Evolutionary conservation across 2,888 invertebrate species (phyloP).

Genomic region (Dicycla oo): DNA sequence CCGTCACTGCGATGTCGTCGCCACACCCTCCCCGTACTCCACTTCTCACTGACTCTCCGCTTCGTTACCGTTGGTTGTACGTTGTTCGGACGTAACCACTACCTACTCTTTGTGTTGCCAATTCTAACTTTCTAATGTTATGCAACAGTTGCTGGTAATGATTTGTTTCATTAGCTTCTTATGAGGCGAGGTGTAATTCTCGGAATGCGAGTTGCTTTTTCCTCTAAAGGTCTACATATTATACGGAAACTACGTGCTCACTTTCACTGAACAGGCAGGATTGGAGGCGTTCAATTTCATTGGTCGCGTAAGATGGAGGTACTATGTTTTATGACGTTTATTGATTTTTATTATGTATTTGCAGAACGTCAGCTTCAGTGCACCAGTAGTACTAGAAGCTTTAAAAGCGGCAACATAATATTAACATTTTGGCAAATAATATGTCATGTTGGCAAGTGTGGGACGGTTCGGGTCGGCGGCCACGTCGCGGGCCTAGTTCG

Average conservation of each 20-base stretch:
- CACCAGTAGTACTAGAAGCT: conserved; percentile 81
- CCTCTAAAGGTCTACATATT: conserved; percentile 61
- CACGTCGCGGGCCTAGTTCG: conserved; percentile 73
- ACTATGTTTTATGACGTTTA: conserved; percentile 56
- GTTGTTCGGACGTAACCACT: conserved; percentile 64
- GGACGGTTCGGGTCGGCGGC: conserved; percentile 77
- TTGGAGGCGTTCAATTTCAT: conserved; percentile 52
- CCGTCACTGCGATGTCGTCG: conserved; percentile 86
- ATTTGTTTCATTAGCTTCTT: conserved; percentile 52
- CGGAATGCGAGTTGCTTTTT: conserved; percentile 51
- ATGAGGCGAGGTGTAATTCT: conserved; percentile 50
- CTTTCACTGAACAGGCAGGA: conserved; percentile 63
- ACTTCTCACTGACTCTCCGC: conserved; percentile 90
- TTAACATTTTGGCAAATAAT: conserved; percentile 84
- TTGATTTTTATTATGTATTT: conserved; percentile 48
- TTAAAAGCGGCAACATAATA: conserved; percentile 87
- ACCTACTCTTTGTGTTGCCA: conserved; percentile 64
- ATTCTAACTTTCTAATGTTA: conserved; percentile 68
- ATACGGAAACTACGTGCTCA: conserved; percentile 66
- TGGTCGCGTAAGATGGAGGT: conserved; percentile 54
- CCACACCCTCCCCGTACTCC: conserved; percentile 86
- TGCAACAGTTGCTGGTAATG: conserved; percentile 54
- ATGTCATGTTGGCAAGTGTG: conserved; percentile 76
- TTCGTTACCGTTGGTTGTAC: conserved; percentile 70
- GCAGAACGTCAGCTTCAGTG: conserved; percentile 76